A percentile compares a stretch with the other conserved stretches of the same genome.
These are phyloP conservation scores for Ciconia nigra DNA, from an alignment of 2,797 vertebrate genomes.

Conservation along the genomic window DNA sequence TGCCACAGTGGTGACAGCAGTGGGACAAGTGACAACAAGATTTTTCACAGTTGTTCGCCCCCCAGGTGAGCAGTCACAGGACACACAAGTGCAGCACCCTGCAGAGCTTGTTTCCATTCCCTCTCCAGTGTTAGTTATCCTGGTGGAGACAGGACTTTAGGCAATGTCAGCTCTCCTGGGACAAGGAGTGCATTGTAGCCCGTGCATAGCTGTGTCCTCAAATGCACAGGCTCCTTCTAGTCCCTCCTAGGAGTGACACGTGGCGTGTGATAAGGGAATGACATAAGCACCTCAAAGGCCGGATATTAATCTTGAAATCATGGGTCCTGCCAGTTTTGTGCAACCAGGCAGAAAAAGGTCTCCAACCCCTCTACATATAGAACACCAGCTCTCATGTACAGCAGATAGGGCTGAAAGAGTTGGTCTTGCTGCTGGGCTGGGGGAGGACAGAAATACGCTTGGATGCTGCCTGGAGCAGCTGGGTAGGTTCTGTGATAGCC, in stretches of 20 bases:
- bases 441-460: rapidly evolving
- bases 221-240: not conserved
- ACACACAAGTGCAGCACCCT: rapidly evolving
- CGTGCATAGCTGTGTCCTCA: not conserved
- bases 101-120: not conserved
- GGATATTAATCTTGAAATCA: not conserved
- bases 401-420: not conserved
- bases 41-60: not conserved
- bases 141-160: not conserved
- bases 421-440: not conserved
- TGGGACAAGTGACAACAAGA: not conserved
- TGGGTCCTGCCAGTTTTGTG: not conserved
- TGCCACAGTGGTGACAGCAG: not conserved
- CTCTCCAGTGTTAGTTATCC: not conserved
- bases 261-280: not conserved
- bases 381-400: not conserved
- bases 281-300: not conserved
- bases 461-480: not conserved
- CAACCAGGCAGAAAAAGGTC: not conserved
- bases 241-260: not conserved
- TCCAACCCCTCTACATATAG: not conserved
- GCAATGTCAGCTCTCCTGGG: not conserved
- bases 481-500: not conserved
- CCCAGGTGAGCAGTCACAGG: not conserved
- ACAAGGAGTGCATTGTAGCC: not conserved